A percentile compares a stretch with the other conserved stretches of the same genome.
phyloP scores from a whole-genome alignment of 2,797 vertebrate genomes.

The Petrocephalus sullivani region DNA sequence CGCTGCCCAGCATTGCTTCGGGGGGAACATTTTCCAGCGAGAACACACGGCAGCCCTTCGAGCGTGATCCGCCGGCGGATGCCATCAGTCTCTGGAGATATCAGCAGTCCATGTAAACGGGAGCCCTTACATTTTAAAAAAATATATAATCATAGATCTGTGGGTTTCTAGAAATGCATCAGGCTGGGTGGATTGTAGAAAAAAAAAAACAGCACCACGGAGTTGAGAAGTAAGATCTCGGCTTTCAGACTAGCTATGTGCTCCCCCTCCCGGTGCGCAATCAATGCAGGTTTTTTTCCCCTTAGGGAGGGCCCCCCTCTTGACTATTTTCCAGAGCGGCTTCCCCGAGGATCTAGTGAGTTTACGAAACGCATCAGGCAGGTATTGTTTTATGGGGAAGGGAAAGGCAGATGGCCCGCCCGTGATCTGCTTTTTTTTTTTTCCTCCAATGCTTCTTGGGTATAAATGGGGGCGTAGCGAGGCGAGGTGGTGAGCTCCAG shows the following conservation, averaged over 20 bases:
- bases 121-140: background rate
- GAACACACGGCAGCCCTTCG: too few species aligned
- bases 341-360: background rate
- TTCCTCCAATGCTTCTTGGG: background rate
- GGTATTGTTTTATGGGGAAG: background rate
- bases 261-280: slow-evolving; percentile 21
- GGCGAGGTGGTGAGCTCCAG: background rate
- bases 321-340: background rate
- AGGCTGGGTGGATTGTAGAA: background rate
- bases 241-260: slow-evolving; percentile 10
- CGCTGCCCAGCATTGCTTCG: background rate
- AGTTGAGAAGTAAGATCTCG: slow-evolving; percentile 18
- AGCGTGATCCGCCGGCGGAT: background rate
- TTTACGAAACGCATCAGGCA: background rate
- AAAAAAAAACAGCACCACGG: background rate
- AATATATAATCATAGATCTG: background rate
- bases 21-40: background rate
- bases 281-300: slow-evolving; percentile 18
- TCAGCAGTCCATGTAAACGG: background rate
- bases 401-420: background rate
- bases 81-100: background rate
- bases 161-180: background rate
- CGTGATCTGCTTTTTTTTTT: background rate
- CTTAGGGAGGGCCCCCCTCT: slow-evolving; percentile 22
- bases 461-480: background rate